Base-by-base conservation (phyloP, 1,140 invertebrate genomes). In the Pseudoatta argentina region DNA sequence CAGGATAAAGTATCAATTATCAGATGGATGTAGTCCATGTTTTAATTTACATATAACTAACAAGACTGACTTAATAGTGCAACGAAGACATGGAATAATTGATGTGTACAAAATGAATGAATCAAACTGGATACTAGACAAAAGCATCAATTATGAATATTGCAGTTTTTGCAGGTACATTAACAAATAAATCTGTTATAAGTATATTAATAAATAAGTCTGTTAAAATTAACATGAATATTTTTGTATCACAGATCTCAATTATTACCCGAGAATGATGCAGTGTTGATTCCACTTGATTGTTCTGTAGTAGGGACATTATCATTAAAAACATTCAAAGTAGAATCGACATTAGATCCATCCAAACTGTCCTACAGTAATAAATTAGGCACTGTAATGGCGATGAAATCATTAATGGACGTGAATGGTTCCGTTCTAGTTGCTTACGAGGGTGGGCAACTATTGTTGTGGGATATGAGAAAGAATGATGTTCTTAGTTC, bases 71-170 rank as follows among this genome's bases (percentile, higher is more conserved):
- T 96, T 97, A 73, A 91, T 96, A 76, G 96, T 97, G 30, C 97
- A 97, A 94, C 96, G 97, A 93, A 97, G 97, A 94, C 96, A 96
- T 78, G 97, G 97, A 72, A 94, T 94, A 76, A 94, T 97, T 21
- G 97, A 97, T 94, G 94, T 97, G 81, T 97, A 97, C 96, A 94
- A 96, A 51, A 94, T 96, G 59, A 95, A 96, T 87, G 96, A 96
- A 86, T 95, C 95, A 39, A 96, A 95, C 87, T 97, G 97, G 92
- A 94, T 95, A 55, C 94, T 96, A 77, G 93, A 96, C 86, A 94
- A 95, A 76, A 94, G 95, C 21, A 95, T 96, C 76, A 91, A 96
- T 8, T 96, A 95, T 61, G 96, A 96, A 89, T 97, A 97, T 90
- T 95, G 94, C 89, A 97, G 97, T 72, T 97, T 97, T 91, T 97